Evolutionary conservation across 2,888 invertebrate genomes (phyloP).

Genomic region (Escarpia spicata): DNA sequence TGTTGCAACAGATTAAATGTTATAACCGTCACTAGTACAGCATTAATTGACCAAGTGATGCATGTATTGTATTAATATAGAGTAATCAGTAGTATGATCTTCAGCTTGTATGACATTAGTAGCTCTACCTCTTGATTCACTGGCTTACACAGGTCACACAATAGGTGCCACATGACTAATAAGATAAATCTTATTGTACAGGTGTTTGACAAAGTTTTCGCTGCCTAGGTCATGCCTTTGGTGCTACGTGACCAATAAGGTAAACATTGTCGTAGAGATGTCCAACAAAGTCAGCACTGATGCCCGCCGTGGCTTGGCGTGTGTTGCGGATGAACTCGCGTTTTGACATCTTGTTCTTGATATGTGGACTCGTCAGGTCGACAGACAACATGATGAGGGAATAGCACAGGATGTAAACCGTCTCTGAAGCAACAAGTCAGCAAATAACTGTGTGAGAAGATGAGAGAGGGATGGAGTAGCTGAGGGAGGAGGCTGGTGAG

Average conservation of each 20-base stretch:
- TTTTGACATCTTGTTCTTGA: conserved; percentile 70
- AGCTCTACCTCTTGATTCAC: not conserved
- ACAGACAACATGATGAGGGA: conserved; percentile 69
- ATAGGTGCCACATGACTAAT: conserved; percentile 66
- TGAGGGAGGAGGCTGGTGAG: no score
- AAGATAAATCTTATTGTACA: conserved; percentile 69
- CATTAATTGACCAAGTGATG: not conserved
- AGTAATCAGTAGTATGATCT: not conserved
- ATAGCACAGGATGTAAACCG: conserved; percentile 67
- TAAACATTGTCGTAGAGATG: conserved; percentile 69
- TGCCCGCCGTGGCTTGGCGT: conserved; percentile 57
- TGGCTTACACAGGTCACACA: not conserved
- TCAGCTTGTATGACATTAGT: not conserved
- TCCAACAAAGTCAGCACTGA: conserved; percentile 67
- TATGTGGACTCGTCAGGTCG: conserved; percentile 67
- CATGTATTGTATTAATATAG: not conserved
- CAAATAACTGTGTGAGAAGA: not conserved
- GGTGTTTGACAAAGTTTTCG: conserved; percentile 67
- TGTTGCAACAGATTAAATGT: not conserved
- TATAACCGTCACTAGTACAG: not conserved
- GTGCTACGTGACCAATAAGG: conserved; percentile 67
- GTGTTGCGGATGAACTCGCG: conserved; percentile 69
- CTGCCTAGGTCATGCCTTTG: conserved; percentile 43
- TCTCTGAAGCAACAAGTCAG: conserved; percentile 56
- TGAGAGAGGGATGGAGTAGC: no score